Evolutionary conservation across 2,113 vertebrate genomes (phyloP).

Genomic region (Mormoops blainvillei): DNA sequence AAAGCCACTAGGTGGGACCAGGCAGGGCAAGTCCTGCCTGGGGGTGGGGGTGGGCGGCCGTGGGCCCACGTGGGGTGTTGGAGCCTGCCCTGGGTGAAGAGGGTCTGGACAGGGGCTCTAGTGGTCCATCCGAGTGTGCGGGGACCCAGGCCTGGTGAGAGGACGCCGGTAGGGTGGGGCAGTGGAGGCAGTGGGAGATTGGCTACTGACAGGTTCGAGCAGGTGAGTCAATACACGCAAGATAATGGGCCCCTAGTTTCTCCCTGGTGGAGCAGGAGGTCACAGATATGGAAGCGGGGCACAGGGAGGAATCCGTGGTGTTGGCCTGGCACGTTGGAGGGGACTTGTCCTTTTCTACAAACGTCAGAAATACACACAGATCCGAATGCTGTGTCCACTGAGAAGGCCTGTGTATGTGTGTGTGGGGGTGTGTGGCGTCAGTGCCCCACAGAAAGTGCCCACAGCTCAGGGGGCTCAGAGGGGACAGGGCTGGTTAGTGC

Average conservation of each 20-base stretch:
- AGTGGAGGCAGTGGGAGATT: background rate
- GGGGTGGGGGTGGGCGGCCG: background rate
- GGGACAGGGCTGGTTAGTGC: background rate
- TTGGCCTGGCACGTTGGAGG: accelerated
- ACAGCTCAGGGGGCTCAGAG: background rate
- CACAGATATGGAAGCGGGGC: accelerated
- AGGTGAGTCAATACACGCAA: no score
- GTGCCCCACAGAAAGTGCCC: accelerated
- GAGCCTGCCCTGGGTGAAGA: background rate
- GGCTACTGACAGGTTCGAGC: accelerated
- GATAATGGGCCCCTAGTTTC: accelerated
- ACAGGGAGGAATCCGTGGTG: accelerated
- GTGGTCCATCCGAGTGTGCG: no score
- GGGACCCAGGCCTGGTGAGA: background rate
- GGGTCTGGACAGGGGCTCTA: background rate
- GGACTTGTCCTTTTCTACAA: background rate
- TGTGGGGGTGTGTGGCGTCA: background rate
- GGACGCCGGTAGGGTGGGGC: background rate
- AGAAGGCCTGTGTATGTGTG: accelerated
- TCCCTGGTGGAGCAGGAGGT: background rate
- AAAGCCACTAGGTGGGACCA: background rate
- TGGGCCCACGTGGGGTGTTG: background rate
- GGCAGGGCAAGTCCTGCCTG: background rate
- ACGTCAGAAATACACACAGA: accelerated
- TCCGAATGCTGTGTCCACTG: accelerated